These are phyloP conservation scores for Mustelus asterias DNA, from an alignment of 2,113 vertebrate species.

Conservation along the genomic window DNA sequence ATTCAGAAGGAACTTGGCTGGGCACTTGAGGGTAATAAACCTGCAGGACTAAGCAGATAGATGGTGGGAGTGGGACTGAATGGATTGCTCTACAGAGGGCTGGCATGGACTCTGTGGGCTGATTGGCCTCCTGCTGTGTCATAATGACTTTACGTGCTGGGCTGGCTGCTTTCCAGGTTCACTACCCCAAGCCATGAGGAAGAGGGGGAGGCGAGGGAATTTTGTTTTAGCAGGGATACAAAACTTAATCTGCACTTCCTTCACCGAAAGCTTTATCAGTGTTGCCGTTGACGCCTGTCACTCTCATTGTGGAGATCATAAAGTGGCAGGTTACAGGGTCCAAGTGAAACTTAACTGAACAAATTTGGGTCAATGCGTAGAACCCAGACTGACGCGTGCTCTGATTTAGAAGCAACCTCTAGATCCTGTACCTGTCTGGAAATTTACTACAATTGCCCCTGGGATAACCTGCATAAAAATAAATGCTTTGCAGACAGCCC, in stretches of 20 bases:
- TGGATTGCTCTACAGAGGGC: background rate
- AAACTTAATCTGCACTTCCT: background rate
- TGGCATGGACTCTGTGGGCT: background rate
- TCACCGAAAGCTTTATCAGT: background rate
- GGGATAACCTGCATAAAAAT: background rate
- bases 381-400: background rate
- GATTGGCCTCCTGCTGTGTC: background rate
- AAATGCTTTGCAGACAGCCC: background rate
- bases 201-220: background rate
- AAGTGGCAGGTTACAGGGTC: background rate
- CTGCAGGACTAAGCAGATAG: background rate
- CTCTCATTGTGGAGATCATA: background rate
- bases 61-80: too few relatives aligned
- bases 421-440: background rate
- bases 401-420: background rate
- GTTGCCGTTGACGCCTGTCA: background rate
- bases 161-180: background rate
- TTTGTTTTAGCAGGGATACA: background rate
- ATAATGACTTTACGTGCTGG: background rate
- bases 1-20: background rate
- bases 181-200: background rate
- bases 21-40: background rate
- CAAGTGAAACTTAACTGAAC: background rate
- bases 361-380: background rate
- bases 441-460: conserved; percentile 5